These are phyloP conservation scores for Lynx canadensis DNA, from an alignment of 2,113 vertebrate genomes.

Conservation along the genomic window DNA sequence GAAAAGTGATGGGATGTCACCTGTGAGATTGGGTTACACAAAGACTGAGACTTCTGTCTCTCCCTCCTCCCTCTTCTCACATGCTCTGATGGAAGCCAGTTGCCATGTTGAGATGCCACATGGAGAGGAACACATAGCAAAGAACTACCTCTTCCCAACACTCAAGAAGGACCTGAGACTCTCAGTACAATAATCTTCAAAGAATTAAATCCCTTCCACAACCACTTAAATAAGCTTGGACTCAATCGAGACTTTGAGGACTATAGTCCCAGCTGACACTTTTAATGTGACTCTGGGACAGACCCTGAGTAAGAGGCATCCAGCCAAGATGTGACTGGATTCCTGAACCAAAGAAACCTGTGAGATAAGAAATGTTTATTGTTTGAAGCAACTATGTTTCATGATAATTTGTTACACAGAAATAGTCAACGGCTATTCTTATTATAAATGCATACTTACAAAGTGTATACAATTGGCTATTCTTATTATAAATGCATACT, in stretches of 20 bases:
- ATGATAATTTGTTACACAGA: neutral
- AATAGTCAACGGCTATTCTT: neutral
- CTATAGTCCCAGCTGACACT: neutral
- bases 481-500: neutral
- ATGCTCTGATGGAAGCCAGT: neutral
- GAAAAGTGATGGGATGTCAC: neutral
- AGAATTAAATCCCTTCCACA: neutral
- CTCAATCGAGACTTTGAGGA: neutral
- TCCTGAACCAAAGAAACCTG: neutral
- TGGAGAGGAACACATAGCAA: neutral
- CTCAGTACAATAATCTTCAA: neutral
- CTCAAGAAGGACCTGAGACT: neutral
- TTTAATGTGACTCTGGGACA: neutral
- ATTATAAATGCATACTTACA: neutral
- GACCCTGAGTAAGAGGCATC: neutral
- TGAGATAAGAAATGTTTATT: neutral
- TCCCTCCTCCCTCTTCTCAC: neutral
- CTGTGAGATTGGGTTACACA: neutral
- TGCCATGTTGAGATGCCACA: neutral
- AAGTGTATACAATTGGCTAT: neutral
- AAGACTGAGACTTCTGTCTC: neutral
- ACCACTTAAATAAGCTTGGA: neutral
- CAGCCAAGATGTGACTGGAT: neutral
- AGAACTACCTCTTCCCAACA: neutral
- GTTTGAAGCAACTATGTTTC: neutral